Evolutionary conservation across 2,888 invertebrate genomes (phyloP), one percentile per base, ranked within the genome.

Genomic region (Stramonita haemastoma): DNA sequence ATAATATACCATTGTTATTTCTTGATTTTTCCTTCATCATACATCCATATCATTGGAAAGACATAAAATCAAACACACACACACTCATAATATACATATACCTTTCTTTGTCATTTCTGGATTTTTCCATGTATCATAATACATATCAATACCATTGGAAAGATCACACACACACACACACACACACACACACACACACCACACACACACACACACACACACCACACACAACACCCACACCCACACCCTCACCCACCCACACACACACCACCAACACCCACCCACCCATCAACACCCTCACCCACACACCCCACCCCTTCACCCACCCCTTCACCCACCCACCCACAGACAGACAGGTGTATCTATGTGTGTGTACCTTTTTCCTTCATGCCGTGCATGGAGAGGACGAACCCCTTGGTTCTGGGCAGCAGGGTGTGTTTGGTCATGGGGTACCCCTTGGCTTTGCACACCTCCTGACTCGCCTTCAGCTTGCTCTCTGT

Each of bases 381-480:
- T 34, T 95, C 98, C 94, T 97, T 97, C 96, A 99, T 97, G 92
- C 97, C 97, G 89, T 97, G 97, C 93, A 98, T 96, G 95, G 98
- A 98, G 88, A 98, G 97, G 0, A 97, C 97, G 95, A 99, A 99
- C 2, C 99, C 99, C 96, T 98, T 98, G n/a, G 99, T 98, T 91
- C 99, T 97, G n/a, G 99, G 99, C 56, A 98, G 97, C 87, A 99
- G 97, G 95, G 99, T 98, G 95, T 99, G 97, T 95, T 98, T 98
- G 57, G 99, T 96, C 92, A 97, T 96, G 0, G 98, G 97, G 93
- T 99, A 97, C 92, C 98, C 98, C 94, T 98, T 98, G 93, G 98
- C 97, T 94, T 97, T 97, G 0, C 99, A 98, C 95, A 99, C 98
- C 95, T 98, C 98, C 94, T 98, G 96, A 90, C 98, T 98, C 0